Conservation (phyloP, 2,113 vertebrate genomes). For the Pelusios castaneus region DNA sequence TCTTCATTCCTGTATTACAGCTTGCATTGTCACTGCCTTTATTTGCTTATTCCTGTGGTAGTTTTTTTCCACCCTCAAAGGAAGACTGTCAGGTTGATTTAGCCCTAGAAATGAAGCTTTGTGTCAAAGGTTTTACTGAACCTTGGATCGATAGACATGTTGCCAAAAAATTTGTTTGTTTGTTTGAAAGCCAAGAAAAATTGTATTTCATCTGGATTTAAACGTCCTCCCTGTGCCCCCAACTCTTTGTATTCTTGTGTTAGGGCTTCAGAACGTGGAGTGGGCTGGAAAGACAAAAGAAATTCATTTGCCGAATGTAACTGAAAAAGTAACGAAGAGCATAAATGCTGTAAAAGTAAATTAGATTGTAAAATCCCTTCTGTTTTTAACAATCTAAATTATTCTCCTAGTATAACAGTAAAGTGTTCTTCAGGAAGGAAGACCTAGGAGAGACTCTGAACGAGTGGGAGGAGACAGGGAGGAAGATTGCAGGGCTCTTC, state of each 20-base stretch:
- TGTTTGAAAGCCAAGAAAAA: conserved; percentile 51
- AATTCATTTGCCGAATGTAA: conserved; percentile 17
- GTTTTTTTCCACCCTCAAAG: conserved; percentile 57
- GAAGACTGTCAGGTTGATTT: conserved; percentile 55
- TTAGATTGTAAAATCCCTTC: background rate
- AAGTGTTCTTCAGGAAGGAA: background rate
- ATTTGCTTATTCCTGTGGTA: conserved; percentile 30
- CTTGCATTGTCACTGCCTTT: background rate
- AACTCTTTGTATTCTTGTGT: conserved; percentile 29
- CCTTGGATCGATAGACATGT: conserved; percentile 46
- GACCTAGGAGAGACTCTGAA: background rate
- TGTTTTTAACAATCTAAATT: background rate
- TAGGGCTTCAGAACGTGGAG: conserved; percentile 11
- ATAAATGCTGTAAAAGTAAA: background rate
- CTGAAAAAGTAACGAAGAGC: conserved; percentile 19
- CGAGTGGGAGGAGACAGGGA: background rate
- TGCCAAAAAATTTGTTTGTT: conserved; percentile 38
- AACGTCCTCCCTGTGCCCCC: conserved; percentile 16
- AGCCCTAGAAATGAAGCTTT: conserved; percentile 52
- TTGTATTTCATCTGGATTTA: conserved; percentile 36
- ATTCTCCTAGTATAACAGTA: background rate
- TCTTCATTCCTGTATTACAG: conserved; percentile 42
- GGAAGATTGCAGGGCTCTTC: background rate
- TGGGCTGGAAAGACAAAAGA: background rate
- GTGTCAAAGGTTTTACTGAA: conserved; percentile 42